Evolutionary conservation across 2,797 vertebrate species (phyloP).

Genomic region (Dryobates pubescens): DNA sequence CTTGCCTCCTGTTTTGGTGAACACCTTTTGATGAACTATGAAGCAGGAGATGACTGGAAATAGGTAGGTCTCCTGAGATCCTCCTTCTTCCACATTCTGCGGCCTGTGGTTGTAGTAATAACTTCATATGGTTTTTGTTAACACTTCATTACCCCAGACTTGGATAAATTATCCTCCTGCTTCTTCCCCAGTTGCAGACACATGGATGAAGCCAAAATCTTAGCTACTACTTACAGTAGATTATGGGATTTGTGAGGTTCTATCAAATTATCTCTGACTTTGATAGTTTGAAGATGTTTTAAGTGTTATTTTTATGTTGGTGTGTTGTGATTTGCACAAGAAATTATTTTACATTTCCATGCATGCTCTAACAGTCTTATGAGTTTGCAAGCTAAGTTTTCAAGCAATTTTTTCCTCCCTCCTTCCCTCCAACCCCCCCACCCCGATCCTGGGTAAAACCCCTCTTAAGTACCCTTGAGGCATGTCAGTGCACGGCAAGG

Average conservation of each 20-base stretch:
- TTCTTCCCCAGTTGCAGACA: conserved; percentile 76
- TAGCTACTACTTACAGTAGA: conserved; percentile 76
- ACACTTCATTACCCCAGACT: conserved; percentile 83
- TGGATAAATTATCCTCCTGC: conserved; percentile 80
- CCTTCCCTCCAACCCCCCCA: too few species aligned
- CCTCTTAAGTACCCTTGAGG: neutral
- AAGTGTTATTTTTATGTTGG: conserved; percentile 60
- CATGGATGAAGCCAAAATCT: conserved; percentile 70
- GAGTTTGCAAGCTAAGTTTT: conserved; percentile 57
- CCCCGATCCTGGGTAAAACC: neutral
- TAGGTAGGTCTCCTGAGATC: conserved; percentile 73
- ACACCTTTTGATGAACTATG: conserved; percentile 70
- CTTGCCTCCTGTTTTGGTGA: conserved; percentile 68
- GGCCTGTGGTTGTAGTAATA: conserved; percentile 81
- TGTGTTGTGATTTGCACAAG: conserved; percentile 30
- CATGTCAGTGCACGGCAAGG: neutral
- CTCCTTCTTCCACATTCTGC: conserved; percentile 67
- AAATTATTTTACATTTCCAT: conserved; percentile 72
- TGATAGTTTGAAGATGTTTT: conserved; percentile 76
- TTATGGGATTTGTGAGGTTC: conserved; percentile 80
- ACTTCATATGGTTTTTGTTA: conserved; percentile 84
- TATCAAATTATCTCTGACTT: conserved; percentile 78
- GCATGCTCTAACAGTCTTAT: conserved; percentile 49
- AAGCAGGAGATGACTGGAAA: conserved; percentile 68
- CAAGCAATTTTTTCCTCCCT: neutral